Evolutionary conservation across 2,113 vertebrate genomes (phyloP).

Genomic region (Cavia aperea): DNA sequence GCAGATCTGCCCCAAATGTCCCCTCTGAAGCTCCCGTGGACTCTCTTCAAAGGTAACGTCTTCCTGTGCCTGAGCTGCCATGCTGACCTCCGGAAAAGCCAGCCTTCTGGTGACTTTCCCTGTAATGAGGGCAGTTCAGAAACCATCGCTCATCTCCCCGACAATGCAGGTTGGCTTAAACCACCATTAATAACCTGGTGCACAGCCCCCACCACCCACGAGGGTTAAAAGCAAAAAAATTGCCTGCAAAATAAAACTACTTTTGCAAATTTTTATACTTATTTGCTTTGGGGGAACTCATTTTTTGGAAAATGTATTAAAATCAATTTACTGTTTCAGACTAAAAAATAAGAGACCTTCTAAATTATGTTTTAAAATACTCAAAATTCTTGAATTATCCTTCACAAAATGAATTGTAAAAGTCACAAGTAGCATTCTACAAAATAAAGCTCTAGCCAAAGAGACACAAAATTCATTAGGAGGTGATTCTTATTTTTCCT

Average conservation of each 20-base stretch:
- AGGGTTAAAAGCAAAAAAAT: not conserved
- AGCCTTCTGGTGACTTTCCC: not conserved
- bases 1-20: slow-evolving; percentile 54
- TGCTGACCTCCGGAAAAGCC: not conserved
- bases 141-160: not conserved
- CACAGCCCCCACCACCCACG: not conserved
- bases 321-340: not conserved
- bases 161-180: not conserved
- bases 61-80: not conserved
- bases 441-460: not conserved
- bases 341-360: not conserved
- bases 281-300: not conserved
- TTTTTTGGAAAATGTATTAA: not conserved
- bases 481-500: not conserved
- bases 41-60: slow-evolving; percentile 24
- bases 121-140: not conserved
- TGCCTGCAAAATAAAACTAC: not conserved
- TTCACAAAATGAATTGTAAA: not conserved
- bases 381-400: not conserved
- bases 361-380: not conserved
- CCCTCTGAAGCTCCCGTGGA: not conserved
- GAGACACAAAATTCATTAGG: not conserved
- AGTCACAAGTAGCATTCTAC: not conserved
- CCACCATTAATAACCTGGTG: not conserved
- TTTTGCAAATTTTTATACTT: not conserved